phyloP scores from a whole-genome alignment of 2,797 vertebrate genomes.

The Scarus forsteni region DNA sequence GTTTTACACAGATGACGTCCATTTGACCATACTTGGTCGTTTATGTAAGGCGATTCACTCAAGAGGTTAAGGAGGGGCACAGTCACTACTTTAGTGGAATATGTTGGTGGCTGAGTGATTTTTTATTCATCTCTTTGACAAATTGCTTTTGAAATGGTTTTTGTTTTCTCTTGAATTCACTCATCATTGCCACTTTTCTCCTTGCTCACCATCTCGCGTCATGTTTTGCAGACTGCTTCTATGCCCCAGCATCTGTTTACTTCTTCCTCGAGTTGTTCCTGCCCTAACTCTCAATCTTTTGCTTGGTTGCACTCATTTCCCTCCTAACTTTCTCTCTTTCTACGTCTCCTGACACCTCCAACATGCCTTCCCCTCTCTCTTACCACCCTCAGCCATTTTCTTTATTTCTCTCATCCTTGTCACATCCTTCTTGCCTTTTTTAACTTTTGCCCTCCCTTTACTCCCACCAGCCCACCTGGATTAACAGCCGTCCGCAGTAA shows the following conservation, averaged over 20 bases:
- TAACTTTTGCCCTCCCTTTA: slow-evolving; percentile 37
- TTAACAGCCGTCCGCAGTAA: slow-evolving; percentile 54
- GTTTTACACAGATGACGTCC: too few species aligned
- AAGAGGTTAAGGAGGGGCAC: neutral
- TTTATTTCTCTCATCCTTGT: slow-evolving; percentile 50
- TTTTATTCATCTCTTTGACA: neutral
- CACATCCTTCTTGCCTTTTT: slow-evolving; percentile 44
- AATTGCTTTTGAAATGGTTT: neutral
- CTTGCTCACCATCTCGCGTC: neutral
- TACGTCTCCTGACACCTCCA: slow-evolving; percentile 12
- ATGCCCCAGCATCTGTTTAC: slow-evolving; percentile 25
- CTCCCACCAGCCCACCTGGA: slow-evolving; percentile 64
- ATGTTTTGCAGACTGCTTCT: slow-evolving; percentile 7
- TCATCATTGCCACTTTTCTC: slow-evolving; percentile 1
- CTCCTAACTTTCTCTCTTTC: slow-evolving; percentile 18
- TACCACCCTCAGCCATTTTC: slow-evolving; percentile 22
- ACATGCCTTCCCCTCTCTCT: slow-evolving; percentile 11
- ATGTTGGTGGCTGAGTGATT: neutral
- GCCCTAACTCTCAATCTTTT: slow-evolving; percentile 32
- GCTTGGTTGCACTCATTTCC: slow-evolving; percentile 46
- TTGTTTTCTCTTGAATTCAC: neutral
- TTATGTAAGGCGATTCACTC: too few species aligned
- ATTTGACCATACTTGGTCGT: too few species aligned
- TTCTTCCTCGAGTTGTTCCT: slow-evolving; percentile 8
- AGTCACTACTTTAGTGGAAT: neutral